Conservation (phyloP, 2,797 vertebrate genomes). For the Artibeus jamaicensis region DNA sequence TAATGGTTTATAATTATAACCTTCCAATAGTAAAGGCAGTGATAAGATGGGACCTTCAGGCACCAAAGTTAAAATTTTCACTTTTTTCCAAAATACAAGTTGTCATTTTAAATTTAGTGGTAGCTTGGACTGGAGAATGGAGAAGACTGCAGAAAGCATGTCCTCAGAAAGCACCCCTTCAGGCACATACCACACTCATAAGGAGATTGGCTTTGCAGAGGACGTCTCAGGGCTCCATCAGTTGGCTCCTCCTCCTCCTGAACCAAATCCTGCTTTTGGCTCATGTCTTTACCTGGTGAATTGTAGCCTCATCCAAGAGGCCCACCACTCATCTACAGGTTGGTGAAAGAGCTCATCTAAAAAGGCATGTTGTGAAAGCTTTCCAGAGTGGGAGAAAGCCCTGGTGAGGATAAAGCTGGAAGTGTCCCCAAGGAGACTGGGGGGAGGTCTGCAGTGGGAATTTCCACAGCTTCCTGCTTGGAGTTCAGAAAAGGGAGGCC, state of each 20-base stretch:
- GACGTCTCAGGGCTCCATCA: not conserved
- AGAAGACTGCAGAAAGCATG: not conserved
- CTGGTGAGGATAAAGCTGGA: not conserved
- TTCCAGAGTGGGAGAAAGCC: not conserved
- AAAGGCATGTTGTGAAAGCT: not conserved
- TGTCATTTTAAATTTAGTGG: not conserved
- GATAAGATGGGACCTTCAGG: not conserved
- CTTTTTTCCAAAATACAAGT: not conserved
- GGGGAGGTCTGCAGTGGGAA: not conserved
- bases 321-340: not conserved
- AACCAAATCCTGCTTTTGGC: not conserved
- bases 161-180: not conserved
- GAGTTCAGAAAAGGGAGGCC: not conserved
- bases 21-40: not conserved
- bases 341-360: not conserved
- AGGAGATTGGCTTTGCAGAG: not conserved
- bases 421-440: accelerated
- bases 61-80: not conserved
- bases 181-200: too few relatives aligned
- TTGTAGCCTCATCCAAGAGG: not conserved
- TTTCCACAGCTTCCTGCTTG: not conserved
- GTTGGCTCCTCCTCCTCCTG: not conserved
- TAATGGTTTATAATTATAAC: not conserved
- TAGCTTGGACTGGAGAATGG: not conserved
- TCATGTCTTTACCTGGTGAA: not conserved